Evolutionary conservation across 2,888 invertebrate species (phyloP).

Genomic region (Dioctria rufipes): DNA sequence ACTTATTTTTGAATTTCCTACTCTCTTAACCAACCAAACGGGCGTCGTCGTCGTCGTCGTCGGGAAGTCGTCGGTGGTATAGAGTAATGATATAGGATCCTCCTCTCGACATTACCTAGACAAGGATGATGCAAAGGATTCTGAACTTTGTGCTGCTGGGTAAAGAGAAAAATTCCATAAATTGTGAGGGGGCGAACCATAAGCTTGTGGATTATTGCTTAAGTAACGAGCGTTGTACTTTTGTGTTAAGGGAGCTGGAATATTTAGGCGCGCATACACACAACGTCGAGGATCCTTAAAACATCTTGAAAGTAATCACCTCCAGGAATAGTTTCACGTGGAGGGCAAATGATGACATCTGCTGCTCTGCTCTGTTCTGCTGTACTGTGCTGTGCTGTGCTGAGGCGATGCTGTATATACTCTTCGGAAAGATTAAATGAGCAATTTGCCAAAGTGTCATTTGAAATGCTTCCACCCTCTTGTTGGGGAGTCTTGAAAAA

Average conservation of each 20-base stretch:
- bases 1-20: conserved; percentile 48
- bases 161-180: conserved; percentile 8
- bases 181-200: background rate
- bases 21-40: background rate
- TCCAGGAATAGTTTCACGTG: conserved; percentile 37
- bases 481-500: conserved; percentile 18
- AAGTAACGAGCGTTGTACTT: conserved; percentile 44
- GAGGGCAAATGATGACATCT: conserved; percentile 9
- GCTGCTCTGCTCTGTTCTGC: background rate
- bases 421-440: conserved; percentile 36
- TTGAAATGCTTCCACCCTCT: background rate
- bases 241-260: conserved; percentile 2
- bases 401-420: background rate
- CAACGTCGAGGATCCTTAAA: conserved; percentile 7
- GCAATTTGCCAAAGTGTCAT: conserved; percentile 39
- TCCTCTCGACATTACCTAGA: background rate
- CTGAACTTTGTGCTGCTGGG: background rate
- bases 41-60: no score
- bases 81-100: no score
- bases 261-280: conserved; percentile 18
- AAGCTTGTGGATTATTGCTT: conserved; percentile 32
- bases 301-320: conserved; percentile 39
- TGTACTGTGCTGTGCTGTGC: background rate
- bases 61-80: no score
- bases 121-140: conserved; percentile 5